Evolutionary conservation across 2,888 invertebrate species (phyloP).

Genomic region (Phengaris arion): DNA sequence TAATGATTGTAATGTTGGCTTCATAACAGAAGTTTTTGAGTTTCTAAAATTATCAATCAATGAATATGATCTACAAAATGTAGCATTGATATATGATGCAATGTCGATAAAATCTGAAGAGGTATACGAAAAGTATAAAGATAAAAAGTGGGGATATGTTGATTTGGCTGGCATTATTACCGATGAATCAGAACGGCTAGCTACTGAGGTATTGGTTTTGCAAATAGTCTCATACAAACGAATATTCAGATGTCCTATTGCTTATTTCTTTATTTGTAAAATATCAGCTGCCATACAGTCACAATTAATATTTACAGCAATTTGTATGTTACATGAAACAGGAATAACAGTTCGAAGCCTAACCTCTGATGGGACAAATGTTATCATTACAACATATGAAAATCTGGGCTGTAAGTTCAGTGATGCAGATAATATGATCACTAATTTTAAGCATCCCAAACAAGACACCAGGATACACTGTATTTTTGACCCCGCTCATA

Average conservation of each 20-base stretch:
- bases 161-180: constrained; percentile 19
- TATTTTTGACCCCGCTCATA: too few relatives aligned
- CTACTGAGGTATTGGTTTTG: constrained; percentile 28
- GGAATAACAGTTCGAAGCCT: background rate
- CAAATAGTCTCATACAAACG: constrained; percentile 27
- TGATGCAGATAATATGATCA: background rate
- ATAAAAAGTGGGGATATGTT: constrained; percentile 12
- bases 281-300: constrained; percentile 27
- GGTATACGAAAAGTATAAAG: constrained; percentile 23
- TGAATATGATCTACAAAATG: constrained; percentile 26
- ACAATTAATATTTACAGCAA: constrained; percentile 23
- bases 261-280: constrained; percentile 28
- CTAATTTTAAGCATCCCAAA: too few relatives aligned
- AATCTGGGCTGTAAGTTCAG: too few relatives aligned
- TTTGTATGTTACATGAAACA: background rate
- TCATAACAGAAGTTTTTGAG: constrained; percentile 29
- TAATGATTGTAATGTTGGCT: constrained; percentile 27
- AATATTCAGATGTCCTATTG: constrained; percentile 29
- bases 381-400: background rate
- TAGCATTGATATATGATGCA: constrained; percentile 28
- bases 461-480: background rate
- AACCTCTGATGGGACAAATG: background rate
- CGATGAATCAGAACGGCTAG: constrained; percentile 21
- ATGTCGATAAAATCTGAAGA: constrained; percentile 29
- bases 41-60: constrained; percentile 27